Evolutionary conservation across 1,140 invertebrate species (phyloP), one percentile per base, ranked within the genome.

Genomic region (Amphibalanus amphitrite): DNA sequence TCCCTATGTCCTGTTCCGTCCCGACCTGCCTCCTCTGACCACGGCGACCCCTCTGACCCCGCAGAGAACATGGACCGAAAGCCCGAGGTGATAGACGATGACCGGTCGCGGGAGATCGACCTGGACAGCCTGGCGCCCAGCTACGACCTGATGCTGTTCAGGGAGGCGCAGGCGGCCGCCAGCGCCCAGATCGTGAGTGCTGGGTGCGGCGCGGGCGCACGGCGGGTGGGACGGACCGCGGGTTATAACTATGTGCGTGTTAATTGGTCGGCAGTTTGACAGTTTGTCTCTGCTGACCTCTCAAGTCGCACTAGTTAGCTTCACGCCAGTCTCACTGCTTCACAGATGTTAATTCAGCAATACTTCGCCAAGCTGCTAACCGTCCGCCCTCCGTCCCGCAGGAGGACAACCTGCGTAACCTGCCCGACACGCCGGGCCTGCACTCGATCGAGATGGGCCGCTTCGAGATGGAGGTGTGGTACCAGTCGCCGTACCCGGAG

Each of bases 381-480:
- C n/a, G n/a, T n/a, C n/a, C n/a, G n/a, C n/a, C n/a, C n/a, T n/a
- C n/a, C n/a, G n/a, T n/a, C n/a, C 33, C 65, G 29, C 74, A 83
- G 81, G 82, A 90, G 77, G 87, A 89, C 73, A 88, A 90, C 75
- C 78, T 90, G 3, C 86, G 86, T 73, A 85, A 84, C 71, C 80
- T 90, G 75, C 86, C 88, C 29, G 84, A 88, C 73, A 85, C 87
- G 76, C 88, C 87, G 80, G 85, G 89, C 67, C 89, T 89, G 20
- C 88, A 88, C 78, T 91, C 89, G 74, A 88, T 97, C 33, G 91
- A 95, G 82, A 94, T 97, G 89, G 95, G 95, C 30, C 90, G 92
- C 78, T 96, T 89, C 84, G 91, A 96, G 82, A 96, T 98, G 91
- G 91, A 95, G 80, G 93, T 95, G 15, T 99, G 97, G 97, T 99